phyloP scores from a whole-genome alignment of 2,113 vertebrate species.

The Hemichromis elongatus region DNA sequence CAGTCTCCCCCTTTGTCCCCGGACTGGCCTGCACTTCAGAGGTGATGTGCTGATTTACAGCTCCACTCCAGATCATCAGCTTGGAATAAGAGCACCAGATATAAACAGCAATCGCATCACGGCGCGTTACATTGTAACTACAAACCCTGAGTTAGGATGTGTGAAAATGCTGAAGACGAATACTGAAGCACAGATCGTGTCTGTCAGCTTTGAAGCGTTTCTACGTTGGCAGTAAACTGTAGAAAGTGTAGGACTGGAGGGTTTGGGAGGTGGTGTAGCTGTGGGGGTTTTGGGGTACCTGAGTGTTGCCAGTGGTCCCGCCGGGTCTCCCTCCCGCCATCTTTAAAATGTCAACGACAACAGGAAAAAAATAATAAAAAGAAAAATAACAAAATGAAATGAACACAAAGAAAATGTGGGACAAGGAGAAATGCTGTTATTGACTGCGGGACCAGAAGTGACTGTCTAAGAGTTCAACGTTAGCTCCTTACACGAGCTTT shows the following conservation, averaged over 20 bases:
- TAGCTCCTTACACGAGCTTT: background rate
- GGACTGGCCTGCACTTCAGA: background rate
- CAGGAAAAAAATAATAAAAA: background rate
- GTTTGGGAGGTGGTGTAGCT: background rate
- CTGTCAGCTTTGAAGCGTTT: background rate
- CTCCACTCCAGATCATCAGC: background rate
- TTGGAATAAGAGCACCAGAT: background rate
- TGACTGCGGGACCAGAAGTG: constrained; percentile 51
- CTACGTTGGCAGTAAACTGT: background rate
- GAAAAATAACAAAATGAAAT: constrained; percentile 36
- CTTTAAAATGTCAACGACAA: constrained; percentile 63
- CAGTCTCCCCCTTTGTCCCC: background rate
- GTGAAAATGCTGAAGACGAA: background rate
- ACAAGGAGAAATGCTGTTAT: constrained; percentile 62
- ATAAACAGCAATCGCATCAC: background rate
- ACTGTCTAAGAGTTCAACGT: background rate
- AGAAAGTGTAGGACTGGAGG: background rate
- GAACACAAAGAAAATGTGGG: constrained; percentile 40
- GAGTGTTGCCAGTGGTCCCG: constrained; percentile 74
- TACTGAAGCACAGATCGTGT: background rate
- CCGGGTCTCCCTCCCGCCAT: constrained; percentile 76
- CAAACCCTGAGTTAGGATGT: background rate
- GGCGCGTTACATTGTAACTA: background rate
- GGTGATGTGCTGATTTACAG: background rate
- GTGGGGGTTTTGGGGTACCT: constrained; percentile 61